Conservation (phyloP, 2,113 vertebrate species). For the Sterrhoptilus dennistouni region DNA sequence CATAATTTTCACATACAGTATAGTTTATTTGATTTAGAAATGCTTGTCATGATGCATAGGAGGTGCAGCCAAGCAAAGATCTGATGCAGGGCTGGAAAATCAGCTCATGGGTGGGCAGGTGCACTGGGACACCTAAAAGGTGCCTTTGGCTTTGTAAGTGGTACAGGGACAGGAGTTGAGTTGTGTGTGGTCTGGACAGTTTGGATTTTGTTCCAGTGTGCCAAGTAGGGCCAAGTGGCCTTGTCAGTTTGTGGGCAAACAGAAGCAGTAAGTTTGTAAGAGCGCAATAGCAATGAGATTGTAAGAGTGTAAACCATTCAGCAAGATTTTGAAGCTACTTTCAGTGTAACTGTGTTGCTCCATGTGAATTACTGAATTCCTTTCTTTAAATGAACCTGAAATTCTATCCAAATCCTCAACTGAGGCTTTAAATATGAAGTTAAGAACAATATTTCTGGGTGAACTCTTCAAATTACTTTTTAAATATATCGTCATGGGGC, state of each 20-base stretch:
- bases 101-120: background rate
- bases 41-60: rapidly evolving
- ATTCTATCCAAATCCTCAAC: background rate
- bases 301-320: background rate
- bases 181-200: background rate
- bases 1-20: background rate
- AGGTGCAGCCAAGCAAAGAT: background rate
- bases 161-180: background rate
- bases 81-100: background rate
- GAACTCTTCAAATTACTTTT: background rate
- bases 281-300: background rate
- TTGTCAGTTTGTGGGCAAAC: background rate
- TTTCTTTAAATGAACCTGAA: background rate
- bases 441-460: background rate
- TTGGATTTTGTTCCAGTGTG: background rate
- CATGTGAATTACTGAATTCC: background rate
- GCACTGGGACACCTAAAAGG: background rate
- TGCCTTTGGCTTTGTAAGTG: background rate
- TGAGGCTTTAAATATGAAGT: background rate
- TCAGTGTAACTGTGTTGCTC: background rate
- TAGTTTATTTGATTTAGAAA: background rate
- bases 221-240: background rate
- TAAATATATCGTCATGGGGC: background rate
- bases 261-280: background rate
- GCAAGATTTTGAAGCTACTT: background rate